phyloP scores from a whole-genome alignment of 2,113 vertebrate genomes.

The Siniperca knerii region DNA sequence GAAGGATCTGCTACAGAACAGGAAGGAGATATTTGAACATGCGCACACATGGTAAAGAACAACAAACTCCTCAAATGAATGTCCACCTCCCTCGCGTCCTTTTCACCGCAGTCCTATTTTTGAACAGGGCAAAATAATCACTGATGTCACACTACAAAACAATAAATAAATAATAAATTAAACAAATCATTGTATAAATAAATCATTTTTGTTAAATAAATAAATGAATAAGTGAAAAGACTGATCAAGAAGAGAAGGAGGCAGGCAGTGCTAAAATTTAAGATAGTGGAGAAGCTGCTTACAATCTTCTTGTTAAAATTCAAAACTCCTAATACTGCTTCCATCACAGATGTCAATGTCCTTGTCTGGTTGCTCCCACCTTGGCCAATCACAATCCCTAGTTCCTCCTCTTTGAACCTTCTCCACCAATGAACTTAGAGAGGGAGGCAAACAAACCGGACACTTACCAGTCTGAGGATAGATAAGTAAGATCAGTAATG shows the following conservation, averaged over 20 bases:
- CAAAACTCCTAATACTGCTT: neutral
- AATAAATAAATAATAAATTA: slow-evolving; percentile 70
- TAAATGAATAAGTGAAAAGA: slow-evolving; percentile 33
- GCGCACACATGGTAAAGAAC: slow-evolving; percentile 3
- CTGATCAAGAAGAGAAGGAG: slow-evolving; percentile 8
- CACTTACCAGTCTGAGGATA: neutral
- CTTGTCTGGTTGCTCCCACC: neutral
- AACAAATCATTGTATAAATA: slow-evolving; percentile 48
- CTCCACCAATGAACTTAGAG: neutral
- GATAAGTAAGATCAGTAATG: slow-evolving; percentile 27
- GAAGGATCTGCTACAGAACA: slow-evolving; percentile 67
- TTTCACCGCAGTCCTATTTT: slow-evolving; percentile 20
- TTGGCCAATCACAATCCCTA: slow-evolving; percentile 1
- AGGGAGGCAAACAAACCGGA: neutral
- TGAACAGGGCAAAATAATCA: slow-evolving; percentile 7
- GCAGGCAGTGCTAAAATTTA: slow-evolving; percentile 14
- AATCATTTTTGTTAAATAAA: slow-evolving; percentile 59
- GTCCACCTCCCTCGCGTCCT: neutral
- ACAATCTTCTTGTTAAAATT: neutral
- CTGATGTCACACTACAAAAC: slow-evolving; percentile 31
- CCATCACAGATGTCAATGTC: neutral
- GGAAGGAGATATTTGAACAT: slow-evolving; percentile 35
- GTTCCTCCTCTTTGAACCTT: neutral
- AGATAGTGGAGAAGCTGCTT: neutral
- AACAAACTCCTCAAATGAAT: slow-evolving; percentile 25